Evolutionary conservation across 2,113 vertebrate genomes (phyloP).

Genomic region (Calypte anna): DNA sequence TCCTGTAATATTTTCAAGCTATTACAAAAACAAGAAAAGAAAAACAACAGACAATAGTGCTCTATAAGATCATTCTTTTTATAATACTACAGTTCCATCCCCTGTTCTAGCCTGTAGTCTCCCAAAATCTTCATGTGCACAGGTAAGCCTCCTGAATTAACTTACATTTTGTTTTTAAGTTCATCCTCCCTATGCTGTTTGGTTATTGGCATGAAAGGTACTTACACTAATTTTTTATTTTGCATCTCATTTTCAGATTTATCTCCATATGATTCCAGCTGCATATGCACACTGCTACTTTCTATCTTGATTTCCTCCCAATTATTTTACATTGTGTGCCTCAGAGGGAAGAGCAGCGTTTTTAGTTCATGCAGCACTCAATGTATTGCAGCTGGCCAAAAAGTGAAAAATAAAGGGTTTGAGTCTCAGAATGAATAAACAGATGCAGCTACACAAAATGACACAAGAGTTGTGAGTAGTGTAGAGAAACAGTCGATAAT

Average conservation of each 20-base stretch:
- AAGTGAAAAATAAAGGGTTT: slow-evolving; percentile 58
- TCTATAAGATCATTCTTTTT: not conserved
- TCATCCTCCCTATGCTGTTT: not conserved
- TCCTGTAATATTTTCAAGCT: not conserved
- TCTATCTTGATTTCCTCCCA: slow-evolving; percentile 47
- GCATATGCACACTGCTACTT: not conserved
- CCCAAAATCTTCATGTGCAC: not conserved
- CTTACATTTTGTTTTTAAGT: not conserved
- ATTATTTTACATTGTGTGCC: slow-evolving; percentile 28
- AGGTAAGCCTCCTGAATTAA: not conserved
- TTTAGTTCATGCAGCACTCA: slow-evolving; percentile 36
- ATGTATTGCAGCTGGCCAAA: slow-evolving; percentile 51
- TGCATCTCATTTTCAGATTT: slow-evolving; percentile 27
- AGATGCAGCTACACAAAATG: slow-evolving; percentile 38
- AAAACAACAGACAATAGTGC: not conserved
- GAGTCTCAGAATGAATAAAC: not conserved
- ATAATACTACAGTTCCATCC: not conserved
- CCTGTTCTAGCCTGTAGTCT: not conserved
- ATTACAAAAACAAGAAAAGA: not conserved
- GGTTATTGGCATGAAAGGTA: not conserved
- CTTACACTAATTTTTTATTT: not conserved
- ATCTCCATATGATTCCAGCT: not conserved
- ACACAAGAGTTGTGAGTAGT: not conserved
- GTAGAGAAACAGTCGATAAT: not conserved
- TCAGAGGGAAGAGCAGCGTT: slow-evolving; percentile 41